Evolutionary conservation across 2,888 invertebrate genomes (phyloP), one percentile per base, ranked within the genome.

Genomic region (Spodoptera picta): DNA sequence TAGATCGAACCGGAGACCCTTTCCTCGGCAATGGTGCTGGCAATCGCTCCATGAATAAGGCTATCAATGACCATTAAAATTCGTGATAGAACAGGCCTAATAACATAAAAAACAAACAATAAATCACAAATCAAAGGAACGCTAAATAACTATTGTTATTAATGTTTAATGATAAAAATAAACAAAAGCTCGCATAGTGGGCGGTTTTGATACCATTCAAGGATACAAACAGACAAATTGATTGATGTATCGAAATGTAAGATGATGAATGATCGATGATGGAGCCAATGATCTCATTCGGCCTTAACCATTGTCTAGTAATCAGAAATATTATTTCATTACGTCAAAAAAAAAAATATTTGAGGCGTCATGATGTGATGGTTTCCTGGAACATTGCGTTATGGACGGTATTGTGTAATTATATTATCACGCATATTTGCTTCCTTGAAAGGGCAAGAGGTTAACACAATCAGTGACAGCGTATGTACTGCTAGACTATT

Each of bases 221-320:
- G 66, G 72, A 73, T 71, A 66, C 47, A 11, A 27, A 49, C 63
- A 57, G 58, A 59, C 71, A 62, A 65, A 70, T 88, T 90, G 93
- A 92, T 92, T 90, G 92, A 92, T 91, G 88, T 90, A 91, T 91
- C 87, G 90, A 89, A 89, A 86, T 63, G 65, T 70, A 69, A 68
- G 64, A 77, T 89, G 91, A 90, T 92, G 71, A 79, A 91, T 92
- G 87, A 83, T 81, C 56, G 19, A 61, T 65, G 69, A 73, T 50
- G 24, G 27, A 61, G 64, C 55, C 54, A 86, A 85, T 92, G 92
- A 93, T 92, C 91, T 93, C 92, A 93, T 91, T 91, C 87, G 90
- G 86, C 92, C 91, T 91, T 82, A 70, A 54, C 80, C 46, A 78
- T 80, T 80, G 80, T 77, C 59, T 80, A 65, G 68, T 83, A 78